Percentiles rank a stretch among this genome's conserved stretches.
These are phyloP conservation scores for Acrocyrtus sp. DNA, from an alignment of 2,888 invertebrate species.

Conservation along the genomic window DNA sequence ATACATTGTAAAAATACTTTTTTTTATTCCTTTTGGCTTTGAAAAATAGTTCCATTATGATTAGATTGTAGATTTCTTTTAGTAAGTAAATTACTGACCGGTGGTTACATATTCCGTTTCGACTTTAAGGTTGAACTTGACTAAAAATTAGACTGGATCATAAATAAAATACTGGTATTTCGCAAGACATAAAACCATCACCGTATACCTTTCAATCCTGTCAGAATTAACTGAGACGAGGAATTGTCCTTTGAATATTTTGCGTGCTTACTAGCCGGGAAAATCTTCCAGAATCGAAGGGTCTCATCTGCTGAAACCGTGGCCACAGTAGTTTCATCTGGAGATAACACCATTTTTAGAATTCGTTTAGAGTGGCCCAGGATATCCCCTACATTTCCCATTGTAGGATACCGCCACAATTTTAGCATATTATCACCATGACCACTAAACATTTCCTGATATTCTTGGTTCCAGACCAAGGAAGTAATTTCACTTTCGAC, in stretches of 20 bases:
- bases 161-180: too few species aligned
- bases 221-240: slow-evolving; percentile 12
- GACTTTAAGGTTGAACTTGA: too few species aligned
- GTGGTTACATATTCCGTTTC: too few species aligned
- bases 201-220: slow-evolving; percentile 38
- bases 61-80: too few species aligned
- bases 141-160: too few species aligned
- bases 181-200: too few species aligned
- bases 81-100: too few species aligned
- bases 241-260: slow-evolving; percentile 30
- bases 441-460: slow-evolving; percentile 93
- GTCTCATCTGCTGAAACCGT: slow-evolving; percentile 98
- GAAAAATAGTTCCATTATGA: too few species aligned
- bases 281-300: slow-evolving; percentile 94
- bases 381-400: slow-evolving; percentile 84
- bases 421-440: slow-evolving; percentile 96
- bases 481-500: slow-evolving; percentile 80
- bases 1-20: too few species aligned
- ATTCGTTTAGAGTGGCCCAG: slow-evolving; percentile 91
- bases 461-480: slow-evolving; percentile 91
- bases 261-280: slow-evolving; percentile 71
- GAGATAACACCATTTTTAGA: slow-evolving; percentile 90
- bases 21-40: too few species aligned
- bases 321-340: slow-evolving; percentile 91
- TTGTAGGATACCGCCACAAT: slow-evolving; percentile 95